Evolutionary conservation across 2,113 vertebrate species (phyloP).

Genomic region (Taxidea taxus): DNA sequence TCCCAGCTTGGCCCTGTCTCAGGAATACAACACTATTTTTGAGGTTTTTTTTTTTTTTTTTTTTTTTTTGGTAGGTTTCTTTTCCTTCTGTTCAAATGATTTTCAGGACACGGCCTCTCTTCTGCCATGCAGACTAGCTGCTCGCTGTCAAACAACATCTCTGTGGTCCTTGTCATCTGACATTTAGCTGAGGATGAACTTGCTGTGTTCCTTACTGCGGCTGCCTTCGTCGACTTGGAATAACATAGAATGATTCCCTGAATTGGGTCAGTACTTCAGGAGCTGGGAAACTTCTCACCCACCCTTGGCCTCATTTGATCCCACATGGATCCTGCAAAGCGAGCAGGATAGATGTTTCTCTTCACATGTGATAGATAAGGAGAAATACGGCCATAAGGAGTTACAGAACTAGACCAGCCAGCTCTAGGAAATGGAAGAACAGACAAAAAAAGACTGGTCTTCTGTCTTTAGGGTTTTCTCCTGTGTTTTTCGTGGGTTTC

Average conservation of each 20-base stretch:
- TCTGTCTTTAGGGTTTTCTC: background rate
- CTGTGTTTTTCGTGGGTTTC: background rate
- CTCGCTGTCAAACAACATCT: background rate
- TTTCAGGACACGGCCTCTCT: background rate
- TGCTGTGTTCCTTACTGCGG: background rate
- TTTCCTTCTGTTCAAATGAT: slow-evolving; percentile 14
- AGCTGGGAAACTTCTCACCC: background rate
- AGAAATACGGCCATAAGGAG: background rate
- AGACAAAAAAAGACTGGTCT: background rate
- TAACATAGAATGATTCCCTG: background rate
- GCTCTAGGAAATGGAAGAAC: background rate
- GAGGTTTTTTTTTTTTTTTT: background rate
- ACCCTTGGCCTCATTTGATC: background rate
- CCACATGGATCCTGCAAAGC: background rate
- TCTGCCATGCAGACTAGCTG: background rate
- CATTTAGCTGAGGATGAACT: background rate
- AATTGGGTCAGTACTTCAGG: background rate
- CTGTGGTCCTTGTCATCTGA: background rate
- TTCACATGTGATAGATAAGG: background rate
- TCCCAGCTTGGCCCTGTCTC: slow-evolving; percentile 20
- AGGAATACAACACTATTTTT: slow-evolving; percentile 7
- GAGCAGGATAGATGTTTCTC: background rate
- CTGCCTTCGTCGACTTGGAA: background rate
- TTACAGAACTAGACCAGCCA: background rate
- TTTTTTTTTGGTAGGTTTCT: background rate